These are phyloP conservation scores for Cheilosia urbana DNA, from an alignment of 2,888 invertebrate genomes.

Conservation along the genomic window DNA sequence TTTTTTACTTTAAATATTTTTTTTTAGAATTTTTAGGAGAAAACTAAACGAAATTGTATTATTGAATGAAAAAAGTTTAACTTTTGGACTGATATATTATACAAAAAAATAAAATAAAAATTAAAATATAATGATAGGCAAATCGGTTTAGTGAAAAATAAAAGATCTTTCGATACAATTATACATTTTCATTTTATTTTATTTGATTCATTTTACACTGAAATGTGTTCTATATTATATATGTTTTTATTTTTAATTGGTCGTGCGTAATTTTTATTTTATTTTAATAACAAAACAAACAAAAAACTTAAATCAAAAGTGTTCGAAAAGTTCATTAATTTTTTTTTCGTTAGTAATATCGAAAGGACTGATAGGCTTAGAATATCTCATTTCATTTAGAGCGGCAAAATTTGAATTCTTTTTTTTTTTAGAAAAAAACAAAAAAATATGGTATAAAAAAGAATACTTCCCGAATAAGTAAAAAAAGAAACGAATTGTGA, in stretches of 20 bases:
- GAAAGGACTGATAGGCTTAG: conserved; percentile 80
- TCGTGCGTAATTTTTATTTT: conserved; percentile 20
- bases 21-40: conserved; percentile 20
- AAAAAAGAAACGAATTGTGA: conserved; percentile 75
- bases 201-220: conserved; percentile 58
- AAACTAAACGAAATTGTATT: conserved; percentile 58
- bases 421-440: conserved; percentile 44
- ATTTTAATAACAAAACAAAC: conserved; percentile 31
- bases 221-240: conserved; percentile 57
- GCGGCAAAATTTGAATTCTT: conserved; percentile 63
- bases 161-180: conserved; percentile 66
- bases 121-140: conserved; percentile 48
- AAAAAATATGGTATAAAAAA: conserved; percentile 39
- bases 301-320: conserved; percentile 4
- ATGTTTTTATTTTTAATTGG: conserved; percentile 42
- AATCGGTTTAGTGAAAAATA: conserved; percentile 48
- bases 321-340: conserved; percentile 40
- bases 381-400: conserved; percentile 74
- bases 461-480: conserved; percentile 70
- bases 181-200: conserved; percentile 47
- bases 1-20: conserved; percentile 19
- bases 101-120: conserved; percentile 9
- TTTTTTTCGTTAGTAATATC: conserved; percentile 73
- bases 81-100: conserved; percentile 72
- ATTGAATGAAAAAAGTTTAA: conserved; percentile 47